A percentile compares a stretch with the other conserved stretches of the same genome.
phyloP scores from a whole-genome alignment of 2,797 vertebrate species.

The Tamandua tetradactyla region DNA sequence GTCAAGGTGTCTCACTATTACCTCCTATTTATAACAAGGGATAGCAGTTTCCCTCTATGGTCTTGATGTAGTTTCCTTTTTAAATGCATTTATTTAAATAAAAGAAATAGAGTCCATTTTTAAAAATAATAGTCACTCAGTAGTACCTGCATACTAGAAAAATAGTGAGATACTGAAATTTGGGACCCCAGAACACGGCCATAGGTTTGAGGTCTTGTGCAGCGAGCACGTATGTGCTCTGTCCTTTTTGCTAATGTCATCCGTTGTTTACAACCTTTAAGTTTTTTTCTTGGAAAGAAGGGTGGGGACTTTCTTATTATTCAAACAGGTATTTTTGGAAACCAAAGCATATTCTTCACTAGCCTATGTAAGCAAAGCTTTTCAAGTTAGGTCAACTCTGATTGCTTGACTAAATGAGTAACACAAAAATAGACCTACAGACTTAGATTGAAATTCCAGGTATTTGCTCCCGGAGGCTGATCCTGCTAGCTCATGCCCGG shows the following conservation, averaged over 20 bases:
- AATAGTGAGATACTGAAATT: neutral
- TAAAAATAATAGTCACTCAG: neutral
- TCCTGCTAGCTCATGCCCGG: neutral
- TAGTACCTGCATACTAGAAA: neutral
- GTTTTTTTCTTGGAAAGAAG: constrained; percentile 38
- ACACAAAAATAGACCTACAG: constrained; percentile 57
- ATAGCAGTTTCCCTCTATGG: neutral
- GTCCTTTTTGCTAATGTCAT: neutral
- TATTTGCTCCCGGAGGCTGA: neutral
- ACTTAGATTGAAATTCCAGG: constrained; percentile 58
- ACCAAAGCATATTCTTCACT: neutral
- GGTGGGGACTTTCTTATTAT: constrained; percentile 55
- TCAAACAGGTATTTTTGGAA: constrained; percentile 64
- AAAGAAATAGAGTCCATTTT: neutral
- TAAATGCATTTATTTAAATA: constrained; percentile 13
- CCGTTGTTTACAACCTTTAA: constrained; percentile 52
- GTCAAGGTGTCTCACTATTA: neutral
- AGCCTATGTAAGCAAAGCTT: neutral
- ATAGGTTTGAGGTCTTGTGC: neutral
- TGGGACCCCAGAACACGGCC: neutral
- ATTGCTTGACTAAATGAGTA: constrained; percentile 16
- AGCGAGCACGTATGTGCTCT: neutral
- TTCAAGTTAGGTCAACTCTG: neutral
- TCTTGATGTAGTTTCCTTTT: neutral
- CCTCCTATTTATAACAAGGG: neutral